phyloP scores from a whole-genome alignment of 30 jellyfish, hydroid and myxozoan species.

The Aurelia aurita complex sp. Pacific region DNA sequence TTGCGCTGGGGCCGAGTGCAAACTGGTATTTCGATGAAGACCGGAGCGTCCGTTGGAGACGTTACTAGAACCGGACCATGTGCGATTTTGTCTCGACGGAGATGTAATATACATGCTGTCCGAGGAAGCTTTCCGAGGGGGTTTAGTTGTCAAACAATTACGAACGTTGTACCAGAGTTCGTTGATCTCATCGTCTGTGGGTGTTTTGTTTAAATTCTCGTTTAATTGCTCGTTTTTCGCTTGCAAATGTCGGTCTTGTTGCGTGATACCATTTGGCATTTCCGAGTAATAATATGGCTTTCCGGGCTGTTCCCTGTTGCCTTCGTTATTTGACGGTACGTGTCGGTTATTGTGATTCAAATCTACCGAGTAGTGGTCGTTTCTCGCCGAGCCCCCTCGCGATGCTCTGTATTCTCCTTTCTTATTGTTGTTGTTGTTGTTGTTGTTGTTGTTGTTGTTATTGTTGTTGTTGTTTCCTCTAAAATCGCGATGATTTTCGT shows the following conservation, averaged over 20 bases:
- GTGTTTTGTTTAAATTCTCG: constrained; percentile 76
- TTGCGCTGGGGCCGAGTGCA: constrained; percentile 16
- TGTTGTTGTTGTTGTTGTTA: too few species aligned
- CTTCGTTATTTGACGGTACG: not conserved
- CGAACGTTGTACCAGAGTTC: constrained; percentile 92
- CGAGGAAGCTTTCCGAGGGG: constrained; percentile 75
- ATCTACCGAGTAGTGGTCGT: not conserved
- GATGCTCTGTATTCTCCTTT: too few species aligned
- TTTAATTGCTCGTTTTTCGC: not conserved
- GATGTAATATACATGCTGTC: constrained; percentile 63
- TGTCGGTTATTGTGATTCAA: not conserved
- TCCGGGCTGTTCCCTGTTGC: not conserved
- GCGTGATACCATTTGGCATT: constrained; percentile 30
- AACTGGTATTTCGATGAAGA: constrained; percentile 3
- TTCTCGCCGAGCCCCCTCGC: too few species aligned
- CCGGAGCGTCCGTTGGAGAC: constrained; percentile 11
- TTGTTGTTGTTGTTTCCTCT: too few species aligned
- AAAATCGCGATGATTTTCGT: not conserved
- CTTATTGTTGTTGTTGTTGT: too few species aligned
- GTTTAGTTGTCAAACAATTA: constrained; percentile 67
- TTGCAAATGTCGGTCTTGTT: not conserved
- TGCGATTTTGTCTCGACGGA: constrained; percentile 46
- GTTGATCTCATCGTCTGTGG: constrained; percentile 96
- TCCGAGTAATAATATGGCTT: constrained; percentile 1
- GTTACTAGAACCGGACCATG: constrained; percentile 59